Percentiles rank a stretch among this genome's conserved stretches.
phyloP scores from a whole-genome alignment of 2,888 invertebrate genomes.

The Hetaerina titia region DNA sequence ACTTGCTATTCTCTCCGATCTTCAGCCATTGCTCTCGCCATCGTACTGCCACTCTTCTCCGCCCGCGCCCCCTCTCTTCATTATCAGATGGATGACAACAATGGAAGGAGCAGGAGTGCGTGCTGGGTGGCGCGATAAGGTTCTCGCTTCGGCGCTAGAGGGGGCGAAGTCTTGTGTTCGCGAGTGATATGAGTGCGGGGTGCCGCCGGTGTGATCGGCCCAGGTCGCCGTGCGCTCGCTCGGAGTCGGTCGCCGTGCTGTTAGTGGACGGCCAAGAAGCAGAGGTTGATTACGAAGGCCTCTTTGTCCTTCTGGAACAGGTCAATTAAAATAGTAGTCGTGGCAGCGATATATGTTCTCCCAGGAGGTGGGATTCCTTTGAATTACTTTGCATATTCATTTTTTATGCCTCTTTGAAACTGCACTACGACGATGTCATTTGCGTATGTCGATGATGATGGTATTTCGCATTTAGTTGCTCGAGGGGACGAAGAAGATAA shows the following conservation, averaged over 20 bases:
- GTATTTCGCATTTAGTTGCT: too few relatives aligned
- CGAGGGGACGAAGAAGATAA: too few relatives aligned
- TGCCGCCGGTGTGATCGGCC: background rate
- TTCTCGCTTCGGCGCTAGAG: background rate
- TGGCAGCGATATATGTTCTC: background rate
- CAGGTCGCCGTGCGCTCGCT: background rate
- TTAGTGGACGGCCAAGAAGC: background rate
- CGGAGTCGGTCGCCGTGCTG: background rate
- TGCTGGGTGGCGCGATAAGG: background rate
- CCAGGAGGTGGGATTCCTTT: background rate
- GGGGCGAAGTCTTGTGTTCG: background rate
- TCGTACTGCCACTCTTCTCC: background rate
- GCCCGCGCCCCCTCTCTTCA: too few relatives aligned
- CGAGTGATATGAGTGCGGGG: background rate
- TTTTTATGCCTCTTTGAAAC: too few relatives aligned
- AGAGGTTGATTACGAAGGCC: background rate
- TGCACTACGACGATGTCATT: too few relatives aligned
- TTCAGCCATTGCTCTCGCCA: background rate
- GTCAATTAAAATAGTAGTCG: background rate
- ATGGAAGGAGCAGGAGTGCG: background rate
- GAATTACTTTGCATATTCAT: background rate
- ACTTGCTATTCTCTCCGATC: background rate
- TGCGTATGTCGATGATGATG: too few relatives aligned
- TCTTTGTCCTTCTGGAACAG: background rate
- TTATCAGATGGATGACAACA: conserved; percentile 44